Base-by-base conservation (phyloP, 2,113 vertebrate genomes). In the Galeopterus variegatus region DNA sequence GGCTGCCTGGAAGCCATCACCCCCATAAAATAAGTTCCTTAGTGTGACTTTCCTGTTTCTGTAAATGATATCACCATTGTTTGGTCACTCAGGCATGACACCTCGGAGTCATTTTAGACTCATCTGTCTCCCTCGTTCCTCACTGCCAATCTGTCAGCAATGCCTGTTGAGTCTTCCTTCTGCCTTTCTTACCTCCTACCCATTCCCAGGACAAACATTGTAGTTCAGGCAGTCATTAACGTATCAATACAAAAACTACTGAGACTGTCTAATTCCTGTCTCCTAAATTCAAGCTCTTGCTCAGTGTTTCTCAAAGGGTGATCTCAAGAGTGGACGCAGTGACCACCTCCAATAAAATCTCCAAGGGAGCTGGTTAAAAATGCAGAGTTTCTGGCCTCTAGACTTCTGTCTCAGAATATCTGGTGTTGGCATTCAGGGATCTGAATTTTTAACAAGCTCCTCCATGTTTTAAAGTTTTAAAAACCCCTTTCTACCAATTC, bases 1-100 rank as follows among this genome's bases (percentile, higher is more conserved):
- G 45, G 28, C 89, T 88, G 28, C 75, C n/a, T 65, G 73, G 85
- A 82, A 69, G 41, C 21, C 48, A 86, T 52, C 70, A 56, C 82
- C 67, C 73, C 84, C 91, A 62, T 73, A 82, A 56, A 90, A n/a
- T 58, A 81, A 92, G 76, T 70, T 88, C 70, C 65, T 79, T 69
- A 75, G 75, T 36, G 69, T 95, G 72, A 94, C 54, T 94, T 94
- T 81, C 81, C 50, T 82, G 1, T 85, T 92, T 91, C 94, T 83
- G 64, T 88, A 93, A 96, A 79, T 97, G 96, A 96, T 52, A 88
- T 95, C 91, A 94, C 48, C 92, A 96, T 88, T 84, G 12, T 60
- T 36, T 69, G 83, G 92, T 90, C 80, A 93, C 56, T 64, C 83
- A 52, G 50, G 73, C 45, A 2, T 72, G 90, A 88, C 64, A 90